A percentile compares a stretch with the other conserved stretches of the same genome.
Evolutionary conservation across 1,140 invertebrate genomes (phyloP).

Genomic region (Muscidifurax raptorellus): DNA sequence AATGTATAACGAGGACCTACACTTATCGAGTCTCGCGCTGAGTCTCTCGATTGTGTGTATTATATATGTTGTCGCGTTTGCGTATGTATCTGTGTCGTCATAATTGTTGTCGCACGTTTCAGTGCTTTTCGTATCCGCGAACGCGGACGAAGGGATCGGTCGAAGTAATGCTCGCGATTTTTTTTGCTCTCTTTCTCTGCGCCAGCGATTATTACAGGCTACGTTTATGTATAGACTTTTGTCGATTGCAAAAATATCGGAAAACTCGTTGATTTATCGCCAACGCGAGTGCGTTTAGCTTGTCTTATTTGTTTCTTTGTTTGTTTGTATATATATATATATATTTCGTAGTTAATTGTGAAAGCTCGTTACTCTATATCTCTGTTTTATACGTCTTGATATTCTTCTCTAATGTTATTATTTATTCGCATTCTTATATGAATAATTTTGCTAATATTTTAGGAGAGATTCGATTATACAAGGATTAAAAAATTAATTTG

Average conservation of each 20-base stretch:
- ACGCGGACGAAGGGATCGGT: conserved; percentile 41
- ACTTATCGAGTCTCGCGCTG: neutral
- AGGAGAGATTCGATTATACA: conserved; percentile 46
- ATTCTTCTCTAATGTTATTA: neutral
- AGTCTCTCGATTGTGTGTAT: neutral
- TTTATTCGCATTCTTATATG: conserved; percentile 29
- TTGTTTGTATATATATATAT: conserved; percentile 7
- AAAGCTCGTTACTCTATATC: conserved; percentile 51
- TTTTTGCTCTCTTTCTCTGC: neutral
- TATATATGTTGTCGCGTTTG: neutral
- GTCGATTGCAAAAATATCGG: conserved; percentile 52
- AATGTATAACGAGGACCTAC: conserved; percentile 12
- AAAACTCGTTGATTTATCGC: conserved; percentile 27
- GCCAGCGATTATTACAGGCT: conserved; percentile 19
- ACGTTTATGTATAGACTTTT: conserved; percentile 32
- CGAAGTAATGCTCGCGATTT: neutral
- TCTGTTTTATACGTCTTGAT: conserved; percentile 11
- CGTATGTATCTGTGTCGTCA: neutral
- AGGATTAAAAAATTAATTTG: conserved; percentile 51
- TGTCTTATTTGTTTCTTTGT: conserved; percentile 26
- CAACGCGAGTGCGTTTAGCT: conserved; percentile 24
- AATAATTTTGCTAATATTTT: conserved; percentile 38
- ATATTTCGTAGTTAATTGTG: conserved; percentile 30
- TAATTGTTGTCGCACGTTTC: neutral
- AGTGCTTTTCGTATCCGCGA: neutral